Evolutionary conservation across 2,888 invertebrate species (phyloP), one percentile per base, ranked within the genome.

Genomic region (Aporophyla lueneburgensis): DNA sequence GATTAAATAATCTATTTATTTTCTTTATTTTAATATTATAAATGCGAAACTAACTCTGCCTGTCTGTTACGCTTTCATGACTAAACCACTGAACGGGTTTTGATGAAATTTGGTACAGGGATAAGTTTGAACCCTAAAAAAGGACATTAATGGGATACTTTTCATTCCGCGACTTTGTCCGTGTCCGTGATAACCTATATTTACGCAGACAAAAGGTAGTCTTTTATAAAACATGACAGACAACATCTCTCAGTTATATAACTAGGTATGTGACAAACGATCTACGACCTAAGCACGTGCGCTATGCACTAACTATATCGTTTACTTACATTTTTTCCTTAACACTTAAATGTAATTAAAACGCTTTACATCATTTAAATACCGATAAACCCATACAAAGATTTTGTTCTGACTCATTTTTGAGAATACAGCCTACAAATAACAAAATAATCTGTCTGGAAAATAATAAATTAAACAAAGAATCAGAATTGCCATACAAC

Each of bases 201-300:
- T 33, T 33, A 33, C 33, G 33, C 33, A 33, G 33, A 33, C 33
- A 33, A 33, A 33, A 3, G 33, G 33, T 33, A 33, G 10, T 46
- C 43, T 2, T 46, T 46, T 46, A 46, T 27, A 16, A 43, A 53
- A 53, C n/a, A 19, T 75, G 27, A 14, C 4, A n/a, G 14, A 33
- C 0, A 43, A 27, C 6, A 53, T n/a, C 5, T 14, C 9, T n/a
- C 14, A 27, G 2, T 5, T 16, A n/a, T 49, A 21, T n/a, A 0
- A 5, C 73, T n/a, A 40, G 21, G 27, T 43, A 63, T 33, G 33
- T 14, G n/a, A 67, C 27, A 16, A 40, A 40, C 0, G 21, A 58
- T 49, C 14, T 62, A 6, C 0, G 53, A 68, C 53, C 33, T 54
- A 46, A 53, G 27, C 63, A 81, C 76, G 76, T 79, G 53, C 21